Base-by-base conservation (phyloP, 2,888 invertebrate species). In the Caenorhabditis drosophilae region DNA sequence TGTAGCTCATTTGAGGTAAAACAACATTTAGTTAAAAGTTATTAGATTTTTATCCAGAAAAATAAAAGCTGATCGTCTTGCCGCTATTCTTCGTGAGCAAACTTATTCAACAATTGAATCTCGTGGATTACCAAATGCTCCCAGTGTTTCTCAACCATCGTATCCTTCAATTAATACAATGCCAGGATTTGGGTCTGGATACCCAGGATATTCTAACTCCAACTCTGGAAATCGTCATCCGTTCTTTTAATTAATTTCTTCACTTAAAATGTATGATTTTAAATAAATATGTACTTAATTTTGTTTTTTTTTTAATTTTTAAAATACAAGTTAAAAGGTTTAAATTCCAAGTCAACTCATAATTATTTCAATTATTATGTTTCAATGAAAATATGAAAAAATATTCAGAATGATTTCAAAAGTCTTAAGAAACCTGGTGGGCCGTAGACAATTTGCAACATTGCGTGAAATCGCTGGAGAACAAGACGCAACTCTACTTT, bases 1-100 rank as follows among this genome's bases (percentile, higher is more conserved):
- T 78, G 82, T 89, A 35, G 90, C 91, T 87, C 92, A 93, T 84
- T 83, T 63, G 7, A 60, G 79, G 74, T 76, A 47, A 27, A 20
- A 4, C 7, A 36, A 23, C 12, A 16, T 44, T 49, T 67, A 90
- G 4, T 48, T 26, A 16, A 46, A 15, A 51, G 9, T 23, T 42
- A n/a, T 44, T 20, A 15, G 3, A 7, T 20, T 22, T 12, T 16
- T 41, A 54, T 68, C 90, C 67, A 88, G 93, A 48, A 90, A 92
- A 83, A 90, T 95, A 12, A 96, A 96, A 86, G 90, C 92, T 0
- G 96, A 97, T 71, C 95, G 96, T 86, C 90, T 97, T 89, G 87
- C 89, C 46, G 87, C 87, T 62, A 68, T 87, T 6, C 72, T 86
- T 4, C 76, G 83, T 20, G 79, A 82, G 15, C 80, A 81, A 41